Base-by-base conservation (phyloP, 2,888 invertebrate genomes). In the Conops quadrifasciatus region DNA sequence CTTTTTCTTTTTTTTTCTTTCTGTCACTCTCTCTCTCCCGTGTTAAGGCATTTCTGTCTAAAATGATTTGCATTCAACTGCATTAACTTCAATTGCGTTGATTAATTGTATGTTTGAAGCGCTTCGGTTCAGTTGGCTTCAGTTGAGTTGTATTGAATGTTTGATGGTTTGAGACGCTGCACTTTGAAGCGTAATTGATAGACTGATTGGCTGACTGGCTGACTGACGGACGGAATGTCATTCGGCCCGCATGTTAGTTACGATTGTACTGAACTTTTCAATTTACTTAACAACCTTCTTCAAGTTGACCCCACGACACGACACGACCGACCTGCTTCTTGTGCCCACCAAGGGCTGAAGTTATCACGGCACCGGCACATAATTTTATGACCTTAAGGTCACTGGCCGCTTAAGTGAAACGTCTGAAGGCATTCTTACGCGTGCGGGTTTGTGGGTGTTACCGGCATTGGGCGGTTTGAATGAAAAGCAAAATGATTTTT, bases 321-420 rank as follows among this genome's bases (percentile, higher is more conserved):
- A 36, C 36, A 36, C 36, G 36, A 36, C 36, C 36, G 5, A 36
- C 9, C 36, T 4, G 4, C 9, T 36, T 36, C 36, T 36, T 36
- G 4, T 36, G 36, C 36, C 36, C 5, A 36, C 4, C 9, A 36
- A 7, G 5, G 36, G 9, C 21, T 24, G 21, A 43, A 36, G 5
- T n/a, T 36, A 16, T n/a, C 60, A 19, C 15, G 15, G 9, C 72
- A 71, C 71, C 72, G 67, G 72, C 72, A 68, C 71, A 74, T 36
- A 70, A 64, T 75, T 74, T 73, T 72, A 75, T 74, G 72, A 30
- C 36, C 66, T 36, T 21, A 21, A 53, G 53, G 66, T 66, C 66
- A 51, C 30, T 53, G 66, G 30, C 53, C 21, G 13, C 19, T 53
- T 13, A 65, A 28, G 36, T 53, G 66, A 7, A 28, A 15, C 13